Evolutionary conservation across 2,113 vertebrate genomes (phyloP).

Genomic region (Psilopogon haemacephalus): DNA sequence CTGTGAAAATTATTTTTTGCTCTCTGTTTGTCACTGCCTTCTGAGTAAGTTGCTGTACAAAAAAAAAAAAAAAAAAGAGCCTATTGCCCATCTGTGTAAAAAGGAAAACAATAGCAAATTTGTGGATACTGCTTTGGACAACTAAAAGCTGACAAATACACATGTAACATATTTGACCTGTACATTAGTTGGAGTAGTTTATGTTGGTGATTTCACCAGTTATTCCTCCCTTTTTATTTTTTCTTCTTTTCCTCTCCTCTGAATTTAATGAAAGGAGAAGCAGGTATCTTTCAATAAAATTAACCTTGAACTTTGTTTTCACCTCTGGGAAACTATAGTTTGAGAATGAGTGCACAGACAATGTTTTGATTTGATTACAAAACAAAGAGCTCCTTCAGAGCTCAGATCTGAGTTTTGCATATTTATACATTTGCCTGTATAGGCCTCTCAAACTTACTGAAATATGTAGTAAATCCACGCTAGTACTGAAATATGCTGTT

Average conservation of each 20-base stretch:
- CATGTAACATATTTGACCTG: background rate
- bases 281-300: background rate
- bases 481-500: background rate
- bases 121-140: background rate
- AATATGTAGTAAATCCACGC: background rate
- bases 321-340: background rate
- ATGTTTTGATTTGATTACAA: background rate
- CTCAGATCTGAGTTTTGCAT: background rate
- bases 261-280: background rate
- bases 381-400: background rate
- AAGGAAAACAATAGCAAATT: background rate
- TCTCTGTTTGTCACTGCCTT: conserved; percentile 34
- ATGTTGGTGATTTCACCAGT: background rate
- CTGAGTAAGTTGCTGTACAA: conserved; percentile 31
- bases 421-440: background rate
- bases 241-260: background rate
- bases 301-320: background rate
- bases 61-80: conserved; percentile 66
- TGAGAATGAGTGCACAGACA: background rate
- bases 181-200: background rate
- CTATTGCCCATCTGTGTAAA: background rate
- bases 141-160: background rate
- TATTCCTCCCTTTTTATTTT: background rate
- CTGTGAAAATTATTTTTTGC: conserved; percentile 64
- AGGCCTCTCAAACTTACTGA: background rate